Evolutionary conservation across 1,140 invertebrate genomes (phyloP).

Genomic region (Delia radicum): DNA sequence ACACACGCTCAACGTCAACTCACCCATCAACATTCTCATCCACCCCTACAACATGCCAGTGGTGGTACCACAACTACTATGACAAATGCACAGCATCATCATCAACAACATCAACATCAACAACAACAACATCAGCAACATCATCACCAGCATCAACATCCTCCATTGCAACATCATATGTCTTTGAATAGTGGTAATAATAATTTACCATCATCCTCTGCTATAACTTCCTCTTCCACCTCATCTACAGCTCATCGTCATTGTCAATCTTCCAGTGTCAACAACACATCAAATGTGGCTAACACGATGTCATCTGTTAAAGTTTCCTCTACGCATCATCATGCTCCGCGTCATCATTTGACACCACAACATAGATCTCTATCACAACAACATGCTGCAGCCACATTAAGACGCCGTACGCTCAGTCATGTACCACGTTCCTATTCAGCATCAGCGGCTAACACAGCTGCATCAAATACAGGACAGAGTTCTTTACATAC

Average conservation of each 20-base stretch:
- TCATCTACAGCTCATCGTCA: not conserved
- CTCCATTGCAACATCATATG: conserved; percentile 31
- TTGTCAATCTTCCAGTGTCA: not conserved
- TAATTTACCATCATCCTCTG: not conserved
- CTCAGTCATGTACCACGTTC: conserved; percentile 49
- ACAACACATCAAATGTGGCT: not conserved
- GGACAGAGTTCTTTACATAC: not conserved
- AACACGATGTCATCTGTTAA: conserved; percentile 26
- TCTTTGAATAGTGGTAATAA: not conserved
- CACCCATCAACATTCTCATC: conserved; percentile 36
- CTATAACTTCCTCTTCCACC: not conserved
- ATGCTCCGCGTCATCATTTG: conserved; percentile 37
- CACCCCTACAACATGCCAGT: conserved; percentile 50
- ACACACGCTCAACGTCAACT: conserved; percentile 22
- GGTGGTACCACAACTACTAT: conserved; percentile 31
- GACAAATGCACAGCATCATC: conserved; percentile 32
- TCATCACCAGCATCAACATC: conserved; percentile 39
- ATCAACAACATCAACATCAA: conserved; percentile 30
- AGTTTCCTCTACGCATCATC: conserved; percentile 31
- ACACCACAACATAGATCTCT: conserved; percentile 32
- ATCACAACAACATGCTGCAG: conserved; percentile 33
- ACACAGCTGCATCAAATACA: conserved; percentile 6
- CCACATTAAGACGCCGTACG: conserved; percentile 47
- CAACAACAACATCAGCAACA: conserved; percentile 36
- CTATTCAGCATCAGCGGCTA: conserved; percentile 45